Evolutionary conservation across 1,140 invertebrate genomes (phyloP), one percentile per base, ranked within the genome.

Genomic region (Eumeta japonica): DNA sequence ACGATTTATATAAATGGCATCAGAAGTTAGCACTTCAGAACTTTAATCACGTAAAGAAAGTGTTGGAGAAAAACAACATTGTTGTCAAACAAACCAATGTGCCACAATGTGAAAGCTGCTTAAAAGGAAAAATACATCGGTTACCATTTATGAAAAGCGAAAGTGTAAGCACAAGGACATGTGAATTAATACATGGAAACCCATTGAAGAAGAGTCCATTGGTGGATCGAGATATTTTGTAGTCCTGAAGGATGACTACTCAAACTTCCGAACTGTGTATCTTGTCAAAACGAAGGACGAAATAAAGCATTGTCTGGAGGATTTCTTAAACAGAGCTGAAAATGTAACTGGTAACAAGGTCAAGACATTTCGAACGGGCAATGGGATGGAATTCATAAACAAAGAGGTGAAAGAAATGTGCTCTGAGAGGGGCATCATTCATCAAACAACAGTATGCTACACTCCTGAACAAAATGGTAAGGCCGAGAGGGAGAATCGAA

Each of bases 381-480:
- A 67, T 48, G 72, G 63, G 5, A 20, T 43, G 10, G 68, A 74
- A 32, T 62, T 59, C 31, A 18, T 52, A 1, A 67, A 64, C 29
- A 12, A 44, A 24, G 41, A 58, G 10, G 16, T 68, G 1, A 38
- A 42, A 17, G 28, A 55, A 12, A n/a, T 56, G 2, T 35, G 48
- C 3, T 11, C 43, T 10, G 28, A 35, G 15, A 15, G 40, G 13
- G 53, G 57, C 3, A 55, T 72, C 5, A 20, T n/a, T 2, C 56
- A 71, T 44, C 49, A 63, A 37, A 47, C 18, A n/a, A 53, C 45
- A n/a, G 45, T 53, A 10, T 35, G 53, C 1, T 76, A 75, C 42
- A 64, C 53, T 9, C 61, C 70, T 7, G 35, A 79, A 43, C 58
- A 72, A 46, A 79, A 79, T 48, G 66, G 67, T 10, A 31, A 39